Evolutionary conservation across 2,797 vertebrate species (phyloP), one percentile per base, ranked within the genome.

Genomic region (Diglossa cyanea): DNA sequence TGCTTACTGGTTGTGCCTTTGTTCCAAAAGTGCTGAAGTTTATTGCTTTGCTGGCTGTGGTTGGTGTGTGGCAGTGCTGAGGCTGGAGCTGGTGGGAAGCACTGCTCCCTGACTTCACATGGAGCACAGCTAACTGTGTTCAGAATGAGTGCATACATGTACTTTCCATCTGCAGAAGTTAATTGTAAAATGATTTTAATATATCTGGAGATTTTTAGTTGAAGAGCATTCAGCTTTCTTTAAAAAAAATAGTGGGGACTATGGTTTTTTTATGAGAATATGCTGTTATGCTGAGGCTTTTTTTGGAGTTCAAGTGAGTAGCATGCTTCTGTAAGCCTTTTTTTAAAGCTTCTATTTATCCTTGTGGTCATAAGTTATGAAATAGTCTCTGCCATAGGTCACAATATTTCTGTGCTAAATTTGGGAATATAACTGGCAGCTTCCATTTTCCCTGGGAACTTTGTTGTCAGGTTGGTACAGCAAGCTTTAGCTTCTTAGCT

Each of bases 351-450:
- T 94, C 90, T 94, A 70, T 97, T 95, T 96, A 80, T 92, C 53
- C 74, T 90, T 74, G 1, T 93, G 78, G 53, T 79, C 89, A 63
- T 88, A 85, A 95, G 86, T 97, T 93, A 90, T 4, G 55, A 97
- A 97, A 87, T 91, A 81, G 94, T 93, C 9, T 25, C 70, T 86
- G 85, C 74, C 86, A 67, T 72, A 94, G 85, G 85, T 90, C 86
- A 84, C 60, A 86, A 10, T 61, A 53, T 86, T 96, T 94, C 75
- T 92, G 39, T 90, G 81, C 96, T 95, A 94, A 94, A 92, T 96
- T 86, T 95, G 96, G 92, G 90, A 87, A 63, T 90, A 28, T 86
- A 93, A 78, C 95, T 95, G 70, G 72, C 87, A 72, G 68, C 84
- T 58, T 84, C 60, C 24, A 90, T 93, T 92, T 90, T 81, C 55